Base-by-base conservation (phyloP, 64 coral and sea anemone genomes). In the Platygyra sinensis region DNA sequence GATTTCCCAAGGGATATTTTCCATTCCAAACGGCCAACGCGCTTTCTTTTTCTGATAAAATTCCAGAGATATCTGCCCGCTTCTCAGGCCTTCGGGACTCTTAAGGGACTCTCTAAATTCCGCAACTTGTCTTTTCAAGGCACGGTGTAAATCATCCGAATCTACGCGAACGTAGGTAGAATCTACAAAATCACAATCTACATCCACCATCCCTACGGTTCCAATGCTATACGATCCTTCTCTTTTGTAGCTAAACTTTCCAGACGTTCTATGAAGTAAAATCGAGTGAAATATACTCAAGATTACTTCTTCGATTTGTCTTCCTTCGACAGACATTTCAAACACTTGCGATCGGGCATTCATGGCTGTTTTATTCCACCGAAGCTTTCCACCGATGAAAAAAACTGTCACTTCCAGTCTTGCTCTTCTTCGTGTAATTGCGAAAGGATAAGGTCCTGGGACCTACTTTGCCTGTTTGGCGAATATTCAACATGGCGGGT, bases 21-120 rank as follows among this genome's bases (percentile, higher is more conserved):
- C 96, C 86, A 94, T 91, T 20, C 96, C 96, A 79, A 98, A 98
- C 27, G 93, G 93, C 96, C 96, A 98, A 20, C 93, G 87, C 80
- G 90, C 96, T 87, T 98, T 98, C 72, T 88, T 92, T 87, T 95
- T 98, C 60, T 98, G 96, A 83, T 98, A 98, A 89, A 98, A 98
- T 89, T 98, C 96, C 17, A 98, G 82, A 30, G 91, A 96, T 60
- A 99, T 95, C 49, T 90, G 85, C n/a, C 97, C 97, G 86, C 76
- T 93, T 60, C 90, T 93, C 62, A 94, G 63, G 4, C 90, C 91
- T 25, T 86, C 86, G 50, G 79, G 90, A 52, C 87, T 80, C 25
- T 92, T 87, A 62, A 99, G 93, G 76, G 91, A 88, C 51, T 99
- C 97, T 62, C 82, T 99, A 89, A 99, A 99, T 31, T 93, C 94